phyloP scores from a whole-genome alignment of 92 coral and sea anemone species.

The Scolanthus callimorphus region DNA sequence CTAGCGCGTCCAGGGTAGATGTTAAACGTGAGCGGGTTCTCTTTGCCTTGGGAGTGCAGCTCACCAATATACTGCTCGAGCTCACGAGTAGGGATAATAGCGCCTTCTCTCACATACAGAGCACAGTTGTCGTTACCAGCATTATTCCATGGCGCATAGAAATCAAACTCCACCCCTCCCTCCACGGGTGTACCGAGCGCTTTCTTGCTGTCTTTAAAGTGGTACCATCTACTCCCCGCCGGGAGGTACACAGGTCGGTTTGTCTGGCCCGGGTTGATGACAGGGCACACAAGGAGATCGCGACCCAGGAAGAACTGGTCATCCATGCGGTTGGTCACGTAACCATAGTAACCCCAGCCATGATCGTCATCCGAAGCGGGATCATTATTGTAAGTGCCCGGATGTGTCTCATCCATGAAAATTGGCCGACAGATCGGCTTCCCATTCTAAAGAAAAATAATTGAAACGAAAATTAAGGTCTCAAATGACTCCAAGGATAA shows the following conservation, averaged over 20 bases:
- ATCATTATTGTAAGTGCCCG: constrained; percentile 59
- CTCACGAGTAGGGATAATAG: constrained; percentile 66
- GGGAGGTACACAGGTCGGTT: constrained; percentile 78
- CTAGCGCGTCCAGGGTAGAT: constrained; percentile 64
- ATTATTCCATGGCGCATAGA: constrained; percentile 76
- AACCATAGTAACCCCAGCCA: constrained; percentile 57
- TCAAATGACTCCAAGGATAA: too few relatives aligned
- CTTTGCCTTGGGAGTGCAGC: constrained; percentile 53
- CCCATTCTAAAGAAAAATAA: constrained; percentile 16
- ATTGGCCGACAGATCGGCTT: constrained; percentile 75
- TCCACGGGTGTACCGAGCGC: constrained; percentile 44
- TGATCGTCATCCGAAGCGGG: constrained; percentile 65
- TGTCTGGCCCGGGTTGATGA: constrained; percentile 66
- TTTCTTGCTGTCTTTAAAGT: constrained; percentile 49
- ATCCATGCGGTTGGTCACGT: constrained; percentile 64
- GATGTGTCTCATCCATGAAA: constrained; percentile 70
- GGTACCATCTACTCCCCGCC: constrained; percentile 61
- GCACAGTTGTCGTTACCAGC: constrained; percentile 63
- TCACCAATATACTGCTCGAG: constrained; percentile 79
- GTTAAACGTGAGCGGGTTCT: constrained; percentile 60
- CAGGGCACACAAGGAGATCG: constrained; percentile 59
- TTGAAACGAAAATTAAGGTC: too few relatives aligned
- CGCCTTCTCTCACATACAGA: constrained; percentile 68
- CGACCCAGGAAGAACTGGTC: constrained; percentile 73
- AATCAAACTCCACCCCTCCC: constrained; percentile 76